A percentile compares a stretch with the other conserved stretches of the same genome.
These are phyloP conservation scores for Meloidogyne chitwoodi DNA, from an alignment of 1,140 invertebrate species.

Conservation along the genomic window DNA sequence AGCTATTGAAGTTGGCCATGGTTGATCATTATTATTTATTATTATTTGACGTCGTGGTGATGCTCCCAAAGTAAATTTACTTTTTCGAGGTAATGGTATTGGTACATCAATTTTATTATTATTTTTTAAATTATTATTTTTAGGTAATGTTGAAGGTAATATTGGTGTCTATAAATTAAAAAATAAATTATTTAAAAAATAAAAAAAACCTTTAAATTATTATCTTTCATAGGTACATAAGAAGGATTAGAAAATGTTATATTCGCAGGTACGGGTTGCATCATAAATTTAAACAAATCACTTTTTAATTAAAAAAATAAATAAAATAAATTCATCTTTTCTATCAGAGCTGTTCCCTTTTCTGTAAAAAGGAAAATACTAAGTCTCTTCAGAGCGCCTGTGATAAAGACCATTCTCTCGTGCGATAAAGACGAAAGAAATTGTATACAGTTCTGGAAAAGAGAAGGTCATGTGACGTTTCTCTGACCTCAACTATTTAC, in stretches of 20 bases:
- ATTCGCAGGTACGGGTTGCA: neutral
- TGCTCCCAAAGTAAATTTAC: neutral
- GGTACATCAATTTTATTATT: neutral
- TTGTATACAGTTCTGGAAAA: too few species aligned
- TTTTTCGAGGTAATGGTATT: neutral
- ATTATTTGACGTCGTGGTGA: neutral
- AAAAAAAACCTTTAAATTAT: too few species aligned
- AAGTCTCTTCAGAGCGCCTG: too few species aligned
- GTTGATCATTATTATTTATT: neutral
- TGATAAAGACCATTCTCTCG: too few species aligned
- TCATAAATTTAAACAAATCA: neutral
- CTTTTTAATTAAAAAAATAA: neutral
- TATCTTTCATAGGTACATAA: conserved; percentile 17
- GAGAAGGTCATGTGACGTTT: too few species aligned
- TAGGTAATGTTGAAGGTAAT: neutral
- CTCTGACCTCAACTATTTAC: too few species aligned
- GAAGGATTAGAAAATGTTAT: conserved; percentile 3
- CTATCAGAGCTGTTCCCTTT: too few species aligned
- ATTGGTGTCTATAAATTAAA: neutral
- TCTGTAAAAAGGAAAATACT: neutral
- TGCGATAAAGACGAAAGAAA: too few species aligned
- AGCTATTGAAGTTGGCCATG: neutral
- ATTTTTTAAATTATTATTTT: neutral
- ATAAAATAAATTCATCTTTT: too few species aligned
- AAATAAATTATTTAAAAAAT: neutral